phyloP scores from a whole-genome alignment of 2,888 invertebrate genomes.

The Sphecodes monilicornis region DNA sequence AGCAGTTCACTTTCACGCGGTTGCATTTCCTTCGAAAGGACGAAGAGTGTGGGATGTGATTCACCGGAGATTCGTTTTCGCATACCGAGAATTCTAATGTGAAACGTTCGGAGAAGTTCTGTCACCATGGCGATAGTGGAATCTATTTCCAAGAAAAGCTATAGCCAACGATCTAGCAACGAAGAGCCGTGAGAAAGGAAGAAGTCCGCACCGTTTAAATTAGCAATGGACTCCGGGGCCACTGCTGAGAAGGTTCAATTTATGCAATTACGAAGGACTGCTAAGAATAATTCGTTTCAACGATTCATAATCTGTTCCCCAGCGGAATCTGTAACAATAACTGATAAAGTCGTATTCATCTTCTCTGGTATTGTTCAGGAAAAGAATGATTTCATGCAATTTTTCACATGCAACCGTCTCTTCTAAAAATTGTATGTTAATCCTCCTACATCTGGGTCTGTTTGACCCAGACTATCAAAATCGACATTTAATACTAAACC shows the following conservation, averaged over 20 bases:
- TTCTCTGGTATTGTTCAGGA: background rate
- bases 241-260: conserved; percentile 5
- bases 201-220: conserved; percentile 20
- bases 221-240: background rate
- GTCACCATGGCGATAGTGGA: conserved; percentile 18
- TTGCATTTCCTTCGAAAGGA: background rate
- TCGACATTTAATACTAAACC: no score
- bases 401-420: no score
- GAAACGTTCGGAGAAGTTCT: conserved; percentile 38
- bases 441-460: no score
- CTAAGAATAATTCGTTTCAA: background rate
- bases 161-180: background rate
- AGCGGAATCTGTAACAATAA: background rate
- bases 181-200: conserved; percentile 35
- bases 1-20: background rate
- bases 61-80: conserved; percentile 51
- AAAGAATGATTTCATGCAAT: background rate
- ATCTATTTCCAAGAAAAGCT: conserved; percentile 41
- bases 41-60: conserved; percentile 42
- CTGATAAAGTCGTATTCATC: background rate
- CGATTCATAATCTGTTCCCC: background rate
- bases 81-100: conserved; percentile 55
- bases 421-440: no score
- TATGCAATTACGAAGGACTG: background rate
- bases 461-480: no score